phyloP scores from a whole-genome alignment of 2,797 vertebrate genomes.

The Danio choprae region DNA sequence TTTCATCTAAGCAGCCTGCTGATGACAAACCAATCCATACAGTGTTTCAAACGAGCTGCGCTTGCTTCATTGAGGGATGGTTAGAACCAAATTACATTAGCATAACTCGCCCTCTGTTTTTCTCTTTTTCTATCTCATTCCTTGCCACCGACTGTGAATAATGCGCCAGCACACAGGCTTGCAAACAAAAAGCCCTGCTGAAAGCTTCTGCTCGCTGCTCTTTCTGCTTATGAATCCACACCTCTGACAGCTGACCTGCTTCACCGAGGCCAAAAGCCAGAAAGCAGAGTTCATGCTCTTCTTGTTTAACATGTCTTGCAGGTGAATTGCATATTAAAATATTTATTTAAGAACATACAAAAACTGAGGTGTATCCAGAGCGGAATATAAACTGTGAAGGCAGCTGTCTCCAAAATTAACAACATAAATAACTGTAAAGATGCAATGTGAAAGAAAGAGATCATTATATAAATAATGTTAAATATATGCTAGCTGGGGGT shows the following conservation, averaged over 20 bases:
- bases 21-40: slow-evolving; percentile 59
- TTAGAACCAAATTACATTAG: slow-evolving; percentile 51
- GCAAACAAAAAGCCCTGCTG: slow-evolving; percentile 20
- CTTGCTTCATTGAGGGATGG: slow-evolving; percentile 35
- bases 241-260: slow-evolving; percentile 21
- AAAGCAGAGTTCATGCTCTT: neutral
- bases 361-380: neutral
- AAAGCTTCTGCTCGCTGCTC: neutral
- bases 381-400: too few relatives aligned
- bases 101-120: slow-evolving; percentile 35
- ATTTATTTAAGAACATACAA: slow-evolving; percentile 13
- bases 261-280: slow-evolving; percentile 42
- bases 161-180: slow-evolving; percentile 25
- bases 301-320: neutral
- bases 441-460: too few relatives aligned
- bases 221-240: neutral
- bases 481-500: too few relatives aligned
- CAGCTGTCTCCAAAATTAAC: too few relatives aligned
- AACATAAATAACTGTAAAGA: too few relatives aligned
- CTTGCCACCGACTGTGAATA: slow-evolving; percentile 40
- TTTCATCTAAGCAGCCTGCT: slow-evolving; percentile 44
- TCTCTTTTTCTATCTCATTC: slow-evolving; percentile 28
- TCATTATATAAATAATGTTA: too few relatives aligned
- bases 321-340: slow-evolving; percentile 29
- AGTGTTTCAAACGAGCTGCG: slow-evolving; percentile 46